Conservation (phyloP, 2,113 vertebrate genomes). For the Psittacus erithacus region DNA sequence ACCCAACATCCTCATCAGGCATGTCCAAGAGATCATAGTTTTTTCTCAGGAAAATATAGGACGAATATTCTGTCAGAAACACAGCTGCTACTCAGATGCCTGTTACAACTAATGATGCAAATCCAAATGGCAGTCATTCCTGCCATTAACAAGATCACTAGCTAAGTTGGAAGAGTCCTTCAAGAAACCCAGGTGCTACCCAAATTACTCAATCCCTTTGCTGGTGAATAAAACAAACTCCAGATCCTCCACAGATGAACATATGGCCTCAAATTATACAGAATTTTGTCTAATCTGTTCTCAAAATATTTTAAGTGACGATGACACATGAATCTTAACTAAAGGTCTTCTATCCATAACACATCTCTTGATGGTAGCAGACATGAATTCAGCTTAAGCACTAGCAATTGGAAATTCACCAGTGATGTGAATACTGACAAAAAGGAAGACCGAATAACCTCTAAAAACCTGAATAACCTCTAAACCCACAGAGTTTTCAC, state of each 20-base stretch:
- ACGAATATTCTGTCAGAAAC: background rate
- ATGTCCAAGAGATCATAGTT: background rate
- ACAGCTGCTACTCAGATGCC: background rate
- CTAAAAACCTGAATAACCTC: background rate
- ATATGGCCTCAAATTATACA: conserved; percentile 1
- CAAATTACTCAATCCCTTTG: background rate
- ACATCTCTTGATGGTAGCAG: background rate
- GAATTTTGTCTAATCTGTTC: conserved; percentile 18
- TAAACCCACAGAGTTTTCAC: background rate
- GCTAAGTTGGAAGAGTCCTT: conserved; percentile 9
- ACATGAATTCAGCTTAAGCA: background rate
- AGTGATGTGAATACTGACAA: background rate
- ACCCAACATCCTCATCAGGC: background rate
- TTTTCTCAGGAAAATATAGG: background rate
- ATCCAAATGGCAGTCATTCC: background rate
- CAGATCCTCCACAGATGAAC: conserved; percentile 5
- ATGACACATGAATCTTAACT: conserved; percentile 1
- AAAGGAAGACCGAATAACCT: background rate
- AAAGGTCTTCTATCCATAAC: background rate
- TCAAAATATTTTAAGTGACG: conserved; percentile 19
- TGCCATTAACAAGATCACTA: background rate
- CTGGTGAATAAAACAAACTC: conserved; percentile 15
- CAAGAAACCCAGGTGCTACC: background rate
- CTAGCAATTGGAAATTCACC: background rate
- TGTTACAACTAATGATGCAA: background rate